phyloP scores from a whole-genome alignment of 1,140 invertebrate species.

The Thaumetopoea pityocampa region DNA sequence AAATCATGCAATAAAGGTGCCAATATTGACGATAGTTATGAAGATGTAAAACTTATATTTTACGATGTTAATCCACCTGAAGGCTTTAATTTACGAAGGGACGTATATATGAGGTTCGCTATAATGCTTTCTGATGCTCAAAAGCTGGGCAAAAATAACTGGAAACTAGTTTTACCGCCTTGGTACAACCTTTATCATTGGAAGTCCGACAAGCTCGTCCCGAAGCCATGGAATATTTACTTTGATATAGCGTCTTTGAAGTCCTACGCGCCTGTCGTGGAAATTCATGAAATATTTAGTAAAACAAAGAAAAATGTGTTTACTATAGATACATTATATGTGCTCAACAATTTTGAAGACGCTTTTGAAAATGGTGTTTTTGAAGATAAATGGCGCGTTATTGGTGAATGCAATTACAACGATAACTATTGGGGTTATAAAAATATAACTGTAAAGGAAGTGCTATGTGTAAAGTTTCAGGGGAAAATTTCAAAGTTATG shows the following conservation, averaged over 20 bases:
- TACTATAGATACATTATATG: conserved; percentile 85
- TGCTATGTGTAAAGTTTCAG: conserved; percentile 90
- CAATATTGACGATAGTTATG: not conserved
- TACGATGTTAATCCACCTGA: conserved; percentile 97
- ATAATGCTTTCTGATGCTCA: conserved; percentile 83
- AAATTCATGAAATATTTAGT: conserved; percentile 88
- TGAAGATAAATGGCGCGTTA: conserved; percentile 86
- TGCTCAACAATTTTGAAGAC: conserved; percentile 91
- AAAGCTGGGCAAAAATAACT: conserved; percentile 69
- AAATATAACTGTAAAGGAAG: conserved; percentile 80
- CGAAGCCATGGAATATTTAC: conserved; percentile 86
- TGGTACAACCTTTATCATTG: conserved; percentile 95
- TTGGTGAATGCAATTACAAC: conserved; percentile 68
- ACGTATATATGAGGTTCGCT: conserved; percentile 96
- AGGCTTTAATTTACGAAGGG: conserved; percentile 96
- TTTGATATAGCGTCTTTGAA: conserved; percentile 91
- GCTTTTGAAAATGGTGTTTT: conserved; percentile 89
- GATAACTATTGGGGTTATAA: conserved; percentile 72
- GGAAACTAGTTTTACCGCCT: conserved; percentile 89
- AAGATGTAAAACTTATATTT: conserved; percentile 76
- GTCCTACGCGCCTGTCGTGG: conserved; percentile 89
- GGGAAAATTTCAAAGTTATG: conserved; percentile 83
- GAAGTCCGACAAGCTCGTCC: conserved; percentile 79
- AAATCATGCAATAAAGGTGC: conserved; percentile 16
- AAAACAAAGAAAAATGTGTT: conserved; percentile 45